A percentile compares a stretch with the other conserved stretches of the same genome.
Evolutionary conservation across 2,113 vertebrate genomes (phyloP).

Genomic region (Meleagris gallopavo): DNA sequence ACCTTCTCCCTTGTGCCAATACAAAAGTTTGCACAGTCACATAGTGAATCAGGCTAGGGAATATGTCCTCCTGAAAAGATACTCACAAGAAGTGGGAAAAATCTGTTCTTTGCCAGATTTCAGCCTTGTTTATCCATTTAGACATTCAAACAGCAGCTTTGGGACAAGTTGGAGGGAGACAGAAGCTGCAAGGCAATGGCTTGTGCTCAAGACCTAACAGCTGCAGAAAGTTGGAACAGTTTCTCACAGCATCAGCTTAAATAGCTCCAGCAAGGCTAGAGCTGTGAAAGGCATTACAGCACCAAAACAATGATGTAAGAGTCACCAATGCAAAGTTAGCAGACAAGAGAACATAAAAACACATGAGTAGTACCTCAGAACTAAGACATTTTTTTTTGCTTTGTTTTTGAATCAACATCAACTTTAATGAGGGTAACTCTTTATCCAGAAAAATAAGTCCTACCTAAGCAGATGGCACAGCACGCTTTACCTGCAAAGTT

Average conservation of each 20-base stretch:
- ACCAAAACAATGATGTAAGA: neutral
- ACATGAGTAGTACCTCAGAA: neutral
- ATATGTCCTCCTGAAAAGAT: neutral
- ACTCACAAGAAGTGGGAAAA: neutral
- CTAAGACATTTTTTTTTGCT: neutral
- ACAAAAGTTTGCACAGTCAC: neutral
- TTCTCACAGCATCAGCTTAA: neutral
- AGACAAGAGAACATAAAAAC: neutral
- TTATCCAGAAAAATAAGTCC: neutral
- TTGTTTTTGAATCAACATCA: neutral
- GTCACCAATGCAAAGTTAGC: neutral
- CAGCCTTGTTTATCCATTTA: neutral
- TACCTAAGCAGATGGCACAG: neutral
- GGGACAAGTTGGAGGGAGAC: neutral
- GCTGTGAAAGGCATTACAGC: neutral
- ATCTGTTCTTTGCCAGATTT: neutral
- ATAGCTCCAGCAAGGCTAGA: neutral
- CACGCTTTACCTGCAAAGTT: neutral
- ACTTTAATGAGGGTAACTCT: neutral
- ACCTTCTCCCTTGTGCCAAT: neutral
- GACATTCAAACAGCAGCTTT: neutral
- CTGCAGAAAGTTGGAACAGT: neutral
- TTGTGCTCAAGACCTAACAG: neutral
- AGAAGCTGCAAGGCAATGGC: neutral
- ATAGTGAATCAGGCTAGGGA: neutral